Conservation (phyloP, 2,888 invertebrate genomes). For the Synanthedon andrenaeformis region DNA sequence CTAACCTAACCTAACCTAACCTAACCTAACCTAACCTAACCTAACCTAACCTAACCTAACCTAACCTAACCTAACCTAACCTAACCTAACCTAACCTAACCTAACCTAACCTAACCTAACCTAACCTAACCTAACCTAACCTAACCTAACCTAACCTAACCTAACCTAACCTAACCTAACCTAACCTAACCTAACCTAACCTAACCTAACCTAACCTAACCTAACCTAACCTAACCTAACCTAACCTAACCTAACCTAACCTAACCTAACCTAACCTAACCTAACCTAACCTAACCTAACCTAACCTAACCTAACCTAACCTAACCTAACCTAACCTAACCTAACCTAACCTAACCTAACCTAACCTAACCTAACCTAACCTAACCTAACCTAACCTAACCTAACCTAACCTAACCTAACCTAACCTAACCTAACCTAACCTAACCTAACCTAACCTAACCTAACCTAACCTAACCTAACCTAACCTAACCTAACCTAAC, state of each 20-base stretch:
- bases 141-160: slow-evolving; percentile 1
- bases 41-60: not conserved
- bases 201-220: slow-evolving; percentile 2
- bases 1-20: slow-evolving; percentile 3
- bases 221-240: slow-evolving; percentile 2
- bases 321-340: slow-evolving; percentile 2
- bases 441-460: slow-evolving; percentile 1
- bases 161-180: not conserved
- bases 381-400: slow-evolving; percentile 4
- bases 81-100: not conserved
- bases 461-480: not conserved
- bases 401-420: slow-evolving; percentile 4
- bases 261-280: slow-evolving; percentile 2
- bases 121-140: not conserved
- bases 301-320: slow-evolving; percentile 2
- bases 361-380: slow-evolving; percentile 2
- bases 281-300: slow-evolving; percentile 2
- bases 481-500: not conserved
- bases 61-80: no score
- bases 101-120: slow-evolving; percentile 1
- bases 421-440: slow-evolving; percentile 5
- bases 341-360: slow-evolving; percentile 2
- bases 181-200: slow-evolving; percentile 1
- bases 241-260: slow-evolving; percentile 2
- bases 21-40: slow-evolving; percentile 2